A percentile compares a stretch with the other conserved stretches of the same genome.
These are phyloP conservation scores for Hecatera dysodea DNA, from an alignment of 2,888 invertebrate species.

Conservation along the genomic window DNA sequence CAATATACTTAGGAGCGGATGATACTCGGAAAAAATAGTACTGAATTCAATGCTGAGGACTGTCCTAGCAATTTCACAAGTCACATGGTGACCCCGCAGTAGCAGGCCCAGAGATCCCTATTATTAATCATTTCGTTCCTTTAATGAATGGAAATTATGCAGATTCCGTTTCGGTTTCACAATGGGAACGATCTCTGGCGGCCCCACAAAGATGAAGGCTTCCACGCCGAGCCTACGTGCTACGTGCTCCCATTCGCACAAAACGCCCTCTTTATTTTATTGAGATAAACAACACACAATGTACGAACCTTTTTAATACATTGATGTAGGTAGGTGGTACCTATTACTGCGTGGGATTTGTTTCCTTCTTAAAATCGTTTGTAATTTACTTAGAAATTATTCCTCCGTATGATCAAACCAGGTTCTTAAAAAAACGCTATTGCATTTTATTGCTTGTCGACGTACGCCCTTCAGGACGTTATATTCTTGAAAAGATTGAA, in stretches of 20 bases:
- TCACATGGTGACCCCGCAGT: slow-evolving; percentile 69
- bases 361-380: neutral
- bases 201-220: slow-evolving; percentile 77
- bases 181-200: slow-evolving; percentile 83
- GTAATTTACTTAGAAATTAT: too few relatives aligned
- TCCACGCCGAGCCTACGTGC: slow-evolving; percentile 45
- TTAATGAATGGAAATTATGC: slow-evolving; percentile 90
- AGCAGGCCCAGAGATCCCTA: slow-evolving; percentile 82
- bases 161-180: slow-evolving; percentile 84
- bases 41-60: neutral
- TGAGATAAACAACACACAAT: slow-evolving; percentile 67
- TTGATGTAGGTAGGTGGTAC: neutral
- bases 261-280: slow-evolving; percentile 68
- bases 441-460: neutral
- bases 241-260: slow-evolving; percentile 66
- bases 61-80: slow-evolving; percentile 10
- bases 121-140: slow-evolving; percentile 90
- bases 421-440: neutral
- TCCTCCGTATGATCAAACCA: neutral
- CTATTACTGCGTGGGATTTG: neutral
- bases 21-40: neutral
- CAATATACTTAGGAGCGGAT: fast-evolving
- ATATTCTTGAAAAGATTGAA: neutral
- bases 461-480: neutral
- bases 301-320: slow-evolving; percentile 28